phyloP scores from a whole-genome alignment of 2,113 vertebrate species.

The Engraulis encrasicolus region DNA sequence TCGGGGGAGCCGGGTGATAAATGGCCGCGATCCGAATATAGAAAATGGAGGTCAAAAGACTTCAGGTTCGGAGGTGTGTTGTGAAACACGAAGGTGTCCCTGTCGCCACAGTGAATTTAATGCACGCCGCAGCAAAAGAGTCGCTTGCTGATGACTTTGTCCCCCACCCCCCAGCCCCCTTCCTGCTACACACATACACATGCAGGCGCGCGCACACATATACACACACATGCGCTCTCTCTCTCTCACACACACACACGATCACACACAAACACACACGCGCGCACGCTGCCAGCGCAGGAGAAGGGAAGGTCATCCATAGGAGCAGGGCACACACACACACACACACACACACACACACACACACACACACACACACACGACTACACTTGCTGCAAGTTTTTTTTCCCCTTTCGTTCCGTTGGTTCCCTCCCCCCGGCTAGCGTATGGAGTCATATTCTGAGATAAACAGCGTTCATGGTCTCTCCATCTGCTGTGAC shows the following conservation, averaged over 20 bases:
- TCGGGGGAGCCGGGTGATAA: conserved; percentile 78
- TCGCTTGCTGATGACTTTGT: conserved; percentile 70
- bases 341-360: too few species aligned
- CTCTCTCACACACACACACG: too few species aligned
- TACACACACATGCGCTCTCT: too few species aligned
- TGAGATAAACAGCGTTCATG: neutral
- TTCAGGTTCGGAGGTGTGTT: conserved; percentile 73
- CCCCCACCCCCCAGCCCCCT: too few species aligned
- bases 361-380: too few species aligned
- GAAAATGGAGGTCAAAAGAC: conserved; percentile 83
- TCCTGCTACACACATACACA: too few species aligned
- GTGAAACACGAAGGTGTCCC: conserved; percentile 80
- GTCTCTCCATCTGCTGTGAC: conserved; percentile 16
- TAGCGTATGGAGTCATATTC: conserved; percentile 29
- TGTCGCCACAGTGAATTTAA: conserved; percentile 77
- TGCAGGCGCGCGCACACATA: too few species aligned
- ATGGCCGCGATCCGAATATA: conserved; percentile 75
- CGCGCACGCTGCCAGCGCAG: conserved; percentile 72
- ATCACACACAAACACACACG: too few species aligned
- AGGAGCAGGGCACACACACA: neutral
- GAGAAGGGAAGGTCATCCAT: conserved; percentile 71
- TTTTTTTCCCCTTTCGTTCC: conserved; percentile 25
- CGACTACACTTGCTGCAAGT: neutral
- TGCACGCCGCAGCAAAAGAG: conserved; percentile 68
- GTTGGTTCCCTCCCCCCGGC: neutral